Percentiles rank a stretch among this genome's conserved stretches.
Conservation (phyloP, 1,140 invertebrate species). For the Drosophila kikkawai region DNA sequence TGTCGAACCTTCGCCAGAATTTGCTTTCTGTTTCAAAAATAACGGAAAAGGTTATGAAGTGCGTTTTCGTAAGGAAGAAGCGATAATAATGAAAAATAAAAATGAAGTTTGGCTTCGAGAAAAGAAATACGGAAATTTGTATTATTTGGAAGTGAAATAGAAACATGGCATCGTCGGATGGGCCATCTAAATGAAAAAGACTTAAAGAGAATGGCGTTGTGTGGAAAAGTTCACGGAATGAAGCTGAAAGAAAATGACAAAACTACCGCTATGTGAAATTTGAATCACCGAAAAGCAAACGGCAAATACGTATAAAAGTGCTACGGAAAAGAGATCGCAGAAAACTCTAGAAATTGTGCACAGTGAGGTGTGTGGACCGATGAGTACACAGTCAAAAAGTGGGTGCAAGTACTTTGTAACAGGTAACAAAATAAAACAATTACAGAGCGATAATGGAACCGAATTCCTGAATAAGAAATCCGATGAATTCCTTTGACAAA, state of each 20-base stretch:
- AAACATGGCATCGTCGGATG: background rate
- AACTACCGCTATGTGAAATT: background rate
- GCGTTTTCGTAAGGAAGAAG: background rate
- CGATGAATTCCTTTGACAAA: too few species aligned
- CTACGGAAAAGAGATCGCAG: background rate
- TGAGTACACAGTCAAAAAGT: background rate
- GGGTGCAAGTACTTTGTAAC: background rate
- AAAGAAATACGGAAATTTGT: background rate
- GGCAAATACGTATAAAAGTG: background rate
- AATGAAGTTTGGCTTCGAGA: background rate
- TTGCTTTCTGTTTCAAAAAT: background rate
- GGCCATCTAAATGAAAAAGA: background rate
- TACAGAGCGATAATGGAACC: background rate
- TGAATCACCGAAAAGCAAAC: background rate
- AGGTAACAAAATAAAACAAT: background rate
- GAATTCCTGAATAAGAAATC: background rate
- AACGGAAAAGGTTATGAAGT: background rate
- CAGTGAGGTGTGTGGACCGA: slow-evolving; percentile 2
- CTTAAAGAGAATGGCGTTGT: background rate
- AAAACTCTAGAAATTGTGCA: background rate
- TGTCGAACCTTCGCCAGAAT: background rate
- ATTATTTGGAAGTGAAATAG: background rate
- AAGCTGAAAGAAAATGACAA: background rate
- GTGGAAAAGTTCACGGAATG: background rate
- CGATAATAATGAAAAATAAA: background rate